Conservation (phyloP, 2,113 vertebrate species). For the Macrotus californicus region DNA sequence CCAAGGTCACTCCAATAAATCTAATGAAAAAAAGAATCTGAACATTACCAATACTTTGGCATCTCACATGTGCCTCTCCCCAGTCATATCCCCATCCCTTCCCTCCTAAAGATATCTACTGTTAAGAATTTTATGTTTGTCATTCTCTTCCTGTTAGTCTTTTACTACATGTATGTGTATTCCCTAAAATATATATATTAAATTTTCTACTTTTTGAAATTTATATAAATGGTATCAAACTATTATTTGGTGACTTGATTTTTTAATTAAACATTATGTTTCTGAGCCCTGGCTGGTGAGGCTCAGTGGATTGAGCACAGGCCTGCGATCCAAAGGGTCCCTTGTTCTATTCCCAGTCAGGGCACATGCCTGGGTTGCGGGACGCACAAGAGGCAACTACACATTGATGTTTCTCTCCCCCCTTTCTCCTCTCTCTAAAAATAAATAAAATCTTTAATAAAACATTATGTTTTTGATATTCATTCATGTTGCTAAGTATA, state of each 20-base stretch:
- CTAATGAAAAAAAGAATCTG: neutral
- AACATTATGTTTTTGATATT: neutral
- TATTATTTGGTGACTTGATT: neutral
- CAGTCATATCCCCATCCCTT: neutral
- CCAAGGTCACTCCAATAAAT: neutral
- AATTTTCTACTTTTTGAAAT: neutral
- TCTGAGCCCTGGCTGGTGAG: neutral
- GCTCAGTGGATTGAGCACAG: too few relatives aligned
- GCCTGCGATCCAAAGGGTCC: too few relatives aligned
- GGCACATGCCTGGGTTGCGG: too few relatives aligned
- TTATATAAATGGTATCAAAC: neutral
- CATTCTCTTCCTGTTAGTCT: neutral
- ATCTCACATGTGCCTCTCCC: neutral
- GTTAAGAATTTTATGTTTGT: neutral
- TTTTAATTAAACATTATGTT: neutral
- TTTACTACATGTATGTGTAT: neutral
- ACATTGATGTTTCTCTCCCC: too few relatives aligned
- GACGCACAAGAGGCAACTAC: too few relatives aligned
- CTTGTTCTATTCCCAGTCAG: too few relatives aligned
- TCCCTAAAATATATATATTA: neutral
- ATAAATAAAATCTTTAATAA: neutral
- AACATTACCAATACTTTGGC: neutral
- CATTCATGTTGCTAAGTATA: neutral
- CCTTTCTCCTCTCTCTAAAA: too few relatives aligned
- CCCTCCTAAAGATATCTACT: neutral